phyloP scores from a whole-genome alignment of 2,888 invertebrate species.

The Periphyllus acericola region DNA sequence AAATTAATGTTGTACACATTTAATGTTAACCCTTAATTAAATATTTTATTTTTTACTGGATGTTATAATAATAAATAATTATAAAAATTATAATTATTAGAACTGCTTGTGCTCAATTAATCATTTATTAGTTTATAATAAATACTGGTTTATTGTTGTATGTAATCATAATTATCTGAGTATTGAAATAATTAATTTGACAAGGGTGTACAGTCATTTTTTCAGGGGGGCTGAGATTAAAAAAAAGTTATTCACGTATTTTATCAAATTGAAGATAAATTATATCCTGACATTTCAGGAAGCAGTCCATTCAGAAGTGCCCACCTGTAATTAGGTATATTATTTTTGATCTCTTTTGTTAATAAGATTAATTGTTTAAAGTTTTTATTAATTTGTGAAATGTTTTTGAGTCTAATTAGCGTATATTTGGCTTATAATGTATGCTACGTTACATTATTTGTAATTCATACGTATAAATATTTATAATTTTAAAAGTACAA shows the following conservation, averaged over 20 bases:
- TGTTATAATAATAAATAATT: not conserved
- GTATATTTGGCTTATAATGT: not conserved
- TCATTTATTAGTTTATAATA: not conserved
- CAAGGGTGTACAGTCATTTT: too few relatives aligned
- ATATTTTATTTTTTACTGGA: conserved; percentile 19
- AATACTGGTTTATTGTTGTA: not conserved
- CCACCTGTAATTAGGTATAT: not conserved
- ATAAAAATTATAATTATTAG: conserved; percentile 22
- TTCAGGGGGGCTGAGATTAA: too few relatives aligned
- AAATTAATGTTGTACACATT: conserved; percentile 33
- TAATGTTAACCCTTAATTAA: not conserved
- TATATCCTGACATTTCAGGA: too few relatives aligned
- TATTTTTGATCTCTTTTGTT: conserved; percentile 42
- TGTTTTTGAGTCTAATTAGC: not conserved
- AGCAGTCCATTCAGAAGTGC: too few relatives aligned
- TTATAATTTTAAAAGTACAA: not conserved
- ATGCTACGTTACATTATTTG: not conserved
- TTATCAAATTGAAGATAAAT: too few relatives aligned
- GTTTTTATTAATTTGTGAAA: conserved; percentile 5
- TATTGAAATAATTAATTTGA: not conserved
- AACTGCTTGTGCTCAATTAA: conserved; percentile 49
- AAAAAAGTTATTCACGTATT: too few relatives aligned
- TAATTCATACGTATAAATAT: not conserved
- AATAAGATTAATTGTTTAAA: not conserved
- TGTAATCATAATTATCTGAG: conserved; percentile 10